phyloP scores from a whole-genome alignment of 2,113 vertebrate species.

The Ramphastos sulfuratus region DNA sequence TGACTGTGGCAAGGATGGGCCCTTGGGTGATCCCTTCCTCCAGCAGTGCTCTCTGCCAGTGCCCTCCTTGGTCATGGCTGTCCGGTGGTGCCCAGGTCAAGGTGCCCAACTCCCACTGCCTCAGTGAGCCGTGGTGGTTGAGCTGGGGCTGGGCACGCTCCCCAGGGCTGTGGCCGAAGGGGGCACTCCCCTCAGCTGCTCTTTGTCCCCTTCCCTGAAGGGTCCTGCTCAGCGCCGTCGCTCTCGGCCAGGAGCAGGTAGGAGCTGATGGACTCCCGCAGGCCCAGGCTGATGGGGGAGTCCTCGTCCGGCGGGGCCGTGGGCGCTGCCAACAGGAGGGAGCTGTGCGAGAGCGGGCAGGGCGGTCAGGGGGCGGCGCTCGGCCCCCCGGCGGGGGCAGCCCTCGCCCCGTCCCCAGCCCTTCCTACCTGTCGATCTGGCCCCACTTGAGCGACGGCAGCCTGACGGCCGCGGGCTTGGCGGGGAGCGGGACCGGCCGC shows the following conservation, averaged over 20 bases:
- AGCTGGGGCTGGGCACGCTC: fast-evolving
- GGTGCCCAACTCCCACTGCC: fast-evolving
- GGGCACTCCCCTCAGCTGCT: neutral
- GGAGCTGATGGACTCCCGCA: conserved; percentile 85
- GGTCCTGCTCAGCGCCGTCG: neutral
- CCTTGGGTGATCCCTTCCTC: neutral
- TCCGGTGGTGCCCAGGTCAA: fast-evolving
- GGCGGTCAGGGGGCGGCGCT: neutral
- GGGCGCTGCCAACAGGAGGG: conserved; percentile 69
- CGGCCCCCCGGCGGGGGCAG: fast-evolving
- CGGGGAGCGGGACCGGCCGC: neutral
- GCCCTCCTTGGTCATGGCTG: fast-evolving
- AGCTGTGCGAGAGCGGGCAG: conserved; percentile 53
- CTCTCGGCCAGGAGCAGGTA: conserved; percentile 83
- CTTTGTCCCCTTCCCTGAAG: neutral
- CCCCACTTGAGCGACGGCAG: conserved; percentile 80
- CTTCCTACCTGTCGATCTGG: conserved; percentile 79
- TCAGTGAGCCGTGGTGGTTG: fast-evolving
- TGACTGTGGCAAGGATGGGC: fast-evolving
- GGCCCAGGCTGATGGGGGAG: conserved; percentile 83
- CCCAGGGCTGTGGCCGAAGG: fast-evolving
- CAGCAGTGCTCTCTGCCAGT: fast-evolving
- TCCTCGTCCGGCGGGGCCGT: conserved; percentile 21
- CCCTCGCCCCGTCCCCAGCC: no score
- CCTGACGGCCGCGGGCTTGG: conserved; percentile 52